Percentiles rank a stretch among this genome's conserved stretches.
These are phyloP conservation scores for Struthio camelus DNA, from an alignment of 2,113 vertebrate genomes.

Conservation along the genomic window DNA sequence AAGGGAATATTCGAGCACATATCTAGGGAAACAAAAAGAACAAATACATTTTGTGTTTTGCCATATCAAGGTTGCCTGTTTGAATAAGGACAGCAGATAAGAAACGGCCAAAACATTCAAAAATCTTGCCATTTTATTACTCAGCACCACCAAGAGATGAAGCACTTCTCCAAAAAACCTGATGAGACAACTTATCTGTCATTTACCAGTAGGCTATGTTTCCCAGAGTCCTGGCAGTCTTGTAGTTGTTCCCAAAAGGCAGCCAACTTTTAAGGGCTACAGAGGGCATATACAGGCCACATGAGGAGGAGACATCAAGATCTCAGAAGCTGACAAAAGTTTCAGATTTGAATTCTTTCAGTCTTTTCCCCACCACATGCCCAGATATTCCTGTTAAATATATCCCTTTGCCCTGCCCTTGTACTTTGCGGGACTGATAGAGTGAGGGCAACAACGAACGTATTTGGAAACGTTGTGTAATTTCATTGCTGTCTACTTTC, in stretches of 20 bases:
- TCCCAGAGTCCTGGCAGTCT: neutral
- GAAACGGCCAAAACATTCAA: neutral
- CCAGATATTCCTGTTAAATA: neutral
- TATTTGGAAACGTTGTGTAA: neutral
- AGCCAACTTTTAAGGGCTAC: neutral
- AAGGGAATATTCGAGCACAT: neutral
- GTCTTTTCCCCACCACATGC: neutral
- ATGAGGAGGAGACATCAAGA: neutral
- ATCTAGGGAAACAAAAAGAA: neutral
- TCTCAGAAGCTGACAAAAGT: neutral
- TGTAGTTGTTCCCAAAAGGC: neutral
- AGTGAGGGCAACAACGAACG: neutral
- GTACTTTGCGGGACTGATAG: neutral
- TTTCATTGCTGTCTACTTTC: neutral
- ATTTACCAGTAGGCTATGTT: accelerated
- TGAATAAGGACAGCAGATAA: neutral
- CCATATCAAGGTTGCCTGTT: neutral
- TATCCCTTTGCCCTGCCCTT: neutral
- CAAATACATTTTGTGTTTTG: neutral
- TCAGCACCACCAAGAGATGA: neutral
- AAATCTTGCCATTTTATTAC: neutral
- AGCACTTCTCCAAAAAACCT: neutral
- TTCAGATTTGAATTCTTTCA: neutral
- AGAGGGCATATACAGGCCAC: neutral
- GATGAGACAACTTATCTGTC: neutral